Evolutionary conservation across 2,797 vertebrate genomes (phyloP).

Genomic region (Pangasius sanitwongsei): DNA sequence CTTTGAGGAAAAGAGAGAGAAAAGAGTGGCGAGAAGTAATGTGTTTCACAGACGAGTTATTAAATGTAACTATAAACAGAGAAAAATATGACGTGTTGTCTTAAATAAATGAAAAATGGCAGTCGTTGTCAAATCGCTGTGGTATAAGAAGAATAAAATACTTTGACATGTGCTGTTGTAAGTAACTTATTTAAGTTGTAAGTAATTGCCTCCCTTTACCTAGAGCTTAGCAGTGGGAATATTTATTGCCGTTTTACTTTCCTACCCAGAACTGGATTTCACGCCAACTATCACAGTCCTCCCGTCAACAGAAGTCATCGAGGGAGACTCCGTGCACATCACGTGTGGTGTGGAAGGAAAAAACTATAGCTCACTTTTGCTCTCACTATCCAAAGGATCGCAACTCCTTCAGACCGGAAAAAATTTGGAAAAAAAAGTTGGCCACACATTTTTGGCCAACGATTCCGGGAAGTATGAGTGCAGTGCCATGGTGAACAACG

Average conservation of each 20-base stretch:
- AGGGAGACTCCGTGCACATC: conserved; percentile 71
- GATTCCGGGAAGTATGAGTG: conserved; percentile 66
- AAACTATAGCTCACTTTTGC: fast-evolving
- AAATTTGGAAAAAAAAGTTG: conserved; percentile 12
- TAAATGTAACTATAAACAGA: too few species aligned
- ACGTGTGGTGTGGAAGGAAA: conserved; percentile 49
- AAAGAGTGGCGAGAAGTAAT: background rate
- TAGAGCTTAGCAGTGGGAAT: background rate
- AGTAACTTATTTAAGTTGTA: background rate
- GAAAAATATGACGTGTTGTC: background rate
- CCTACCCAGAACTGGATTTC: conserved; percentile 64
- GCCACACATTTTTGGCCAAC: conserved; percentile 50
- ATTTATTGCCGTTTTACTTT: background rate
- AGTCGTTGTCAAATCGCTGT: background rate
- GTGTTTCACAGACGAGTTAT: too few species aligned
- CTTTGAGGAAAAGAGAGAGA: background rate
- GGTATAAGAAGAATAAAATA: background rate
- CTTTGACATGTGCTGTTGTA: background rate
- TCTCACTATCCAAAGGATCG: conserved; percentile 58
- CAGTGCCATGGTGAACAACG: conserved; percentile 17
- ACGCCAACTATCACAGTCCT: conserved; percentile 58
- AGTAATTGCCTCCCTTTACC: background rate
- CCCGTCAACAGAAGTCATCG: conserved; percentile 62
- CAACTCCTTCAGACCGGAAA: conserved; percentile 42
- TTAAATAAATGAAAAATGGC: background rate